Evolutionary conservation across 2,888 invertebrate genomes (phyloP).

Genomic region (Drosophila imparisetae): DNA sequence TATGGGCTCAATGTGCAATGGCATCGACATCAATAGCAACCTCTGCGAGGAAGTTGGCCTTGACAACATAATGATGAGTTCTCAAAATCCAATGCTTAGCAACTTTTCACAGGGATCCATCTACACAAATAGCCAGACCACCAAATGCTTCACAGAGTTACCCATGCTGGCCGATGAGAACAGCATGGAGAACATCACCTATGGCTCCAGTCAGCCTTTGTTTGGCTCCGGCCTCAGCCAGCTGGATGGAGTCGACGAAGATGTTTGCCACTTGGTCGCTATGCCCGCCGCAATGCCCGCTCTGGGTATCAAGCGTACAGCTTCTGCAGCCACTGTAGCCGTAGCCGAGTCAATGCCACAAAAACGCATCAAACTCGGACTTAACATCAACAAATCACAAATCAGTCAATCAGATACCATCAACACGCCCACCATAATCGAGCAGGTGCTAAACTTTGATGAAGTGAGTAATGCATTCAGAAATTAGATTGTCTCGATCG

Average conservation of each 20-base stretch:
- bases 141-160: conserved; percentile 46
- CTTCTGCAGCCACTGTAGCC: conserved; percentile 28
- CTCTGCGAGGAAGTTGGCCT: conserved; percentile 18
- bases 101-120: conserved; percentile 40
- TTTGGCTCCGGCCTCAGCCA: conserved; percentile 53
- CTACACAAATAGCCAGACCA: conserved; percentile 37
- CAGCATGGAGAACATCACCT: conserved; percentile 40
- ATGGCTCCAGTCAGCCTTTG: conserved; percentile 52
- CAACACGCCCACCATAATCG: conserved; percentile 65
- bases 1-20: conserved; percentile 36
- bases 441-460: conserved; percentile 40
- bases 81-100: conserved; percentile 47
- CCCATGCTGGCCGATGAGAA: conserved; percentile 51
- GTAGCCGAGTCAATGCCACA: conserved; percentile 46
- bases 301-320: conserved; percentile 57
- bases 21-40: conserved; percentile 39
- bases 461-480: conserved; percentile 34
- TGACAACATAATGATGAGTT: conserved; percentile 19
- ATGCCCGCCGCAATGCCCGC: conserved; percentile 16
- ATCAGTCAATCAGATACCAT: conserved; percentile 18
- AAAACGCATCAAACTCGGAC: conserved; percentile 62
- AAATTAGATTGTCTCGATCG: not conserved
- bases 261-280: conserved; percentile 22
- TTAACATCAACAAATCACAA: conserved; percentile 50
- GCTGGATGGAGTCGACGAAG: conserved; percentile 23